A percentile compares a stretch with the other conserved stretches of the same genome.
These are phyloP conservation scores for Hermatobates lingyangjiaoensis DNA, from an alignment of 1,140 invertebrate genomes.

Conservation along the genomic window DNA sequence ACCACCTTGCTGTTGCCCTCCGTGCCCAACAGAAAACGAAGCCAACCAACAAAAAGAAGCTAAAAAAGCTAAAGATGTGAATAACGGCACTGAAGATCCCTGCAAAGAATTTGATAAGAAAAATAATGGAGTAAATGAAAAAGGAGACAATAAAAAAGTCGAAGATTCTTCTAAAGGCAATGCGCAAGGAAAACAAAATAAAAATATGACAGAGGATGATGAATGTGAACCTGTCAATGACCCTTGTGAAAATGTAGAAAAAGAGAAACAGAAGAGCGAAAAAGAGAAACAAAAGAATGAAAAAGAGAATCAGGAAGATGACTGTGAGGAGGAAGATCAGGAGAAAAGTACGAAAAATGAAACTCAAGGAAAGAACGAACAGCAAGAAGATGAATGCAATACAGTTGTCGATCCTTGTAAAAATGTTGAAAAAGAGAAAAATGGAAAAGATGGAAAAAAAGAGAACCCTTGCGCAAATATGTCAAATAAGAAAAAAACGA, in stretches of 20 bases:
- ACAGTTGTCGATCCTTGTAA: background rate
- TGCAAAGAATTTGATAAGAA: background rate
- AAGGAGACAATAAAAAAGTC: background rate
- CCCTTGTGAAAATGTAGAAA: background rate
- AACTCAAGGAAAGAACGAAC: background rate
- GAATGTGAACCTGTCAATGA: too few relatives aligned
- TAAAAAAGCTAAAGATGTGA: background rate
- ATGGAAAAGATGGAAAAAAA: conserved; percentile 1
- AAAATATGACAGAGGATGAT: background rate
- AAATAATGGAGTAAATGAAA: background rate
- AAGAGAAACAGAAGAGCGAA: background rate
- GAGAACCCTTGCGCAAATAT: conserved; percentile 1
- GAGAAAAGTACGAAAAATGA: background rate
- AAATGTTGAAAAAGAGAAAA: background rate
- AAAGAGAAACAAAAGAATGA: background rate
- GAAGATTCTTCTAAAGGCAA: background rate
- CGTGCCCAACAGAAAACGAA: too few relatives aligned
- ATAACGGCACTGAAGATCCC: background rate
- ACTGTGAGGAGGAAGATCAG: background rate
- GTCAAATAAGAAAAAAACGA: too few relatives aligned
- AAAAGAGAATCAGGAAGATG: background rate
- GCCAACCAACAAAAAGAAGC: background rate
- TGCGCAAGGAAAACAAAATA: background rate
- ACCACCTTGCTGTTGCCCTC: too few relatives aligned
- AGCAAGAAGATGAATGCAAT: background rate